Conservation (phyloP, 2,888 invertebrate species). For the Hydriomena furcata region DNA sequence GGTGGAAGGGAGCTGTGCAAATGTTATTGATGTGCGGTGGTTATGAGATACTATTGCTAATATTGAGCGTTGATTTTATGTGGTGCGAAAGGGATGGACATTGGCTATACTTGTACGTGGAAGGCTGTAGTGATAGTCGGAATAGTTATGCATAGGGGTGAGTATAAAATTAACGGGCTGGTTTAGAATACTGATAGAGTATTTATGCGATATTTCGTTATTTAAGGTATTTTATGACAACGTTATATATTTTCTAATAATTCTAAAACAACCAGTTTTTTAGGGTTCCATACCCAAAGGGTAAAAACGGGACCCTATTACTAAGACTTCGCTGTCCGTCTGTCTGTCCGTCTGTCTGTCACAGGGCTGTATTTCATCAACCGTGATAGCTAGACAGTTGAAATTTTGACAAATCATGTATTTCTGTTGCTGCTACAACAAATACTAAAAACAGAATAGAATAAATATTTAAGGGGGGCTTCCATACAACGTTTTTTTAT, state of each 20-base stretch:
- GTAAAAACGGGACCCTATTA: too few species aligned
- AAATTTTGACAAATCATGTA: too few species aligned
- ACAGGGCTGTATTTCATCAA: too few species aligned
- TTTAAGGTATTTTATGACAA: background rate
- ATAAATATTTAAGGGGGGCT: too few species aligned
- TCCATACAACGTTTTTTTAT: too few species aligned
- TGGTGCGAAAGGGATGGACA: constrained; percentile 37
- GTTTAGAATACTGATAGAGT: constrained; percentile 22
- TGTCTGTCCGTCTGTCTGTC: too few species aligned
- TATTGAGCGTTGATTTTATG: constrained; percentile 52
- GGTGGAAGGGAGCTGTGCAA: constrained; percentile 51
- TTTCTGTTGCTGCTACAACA: too few species aligned
- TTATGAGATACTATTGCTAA: constrained; percentile 56
- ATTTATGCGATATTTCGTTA: constrained; percentile 19
- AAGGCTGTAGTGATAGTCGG: constrained; percentile 15
- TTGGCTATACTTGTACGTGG: constrained; percentile 27
- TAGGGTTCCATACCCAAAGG: too few species aligned
- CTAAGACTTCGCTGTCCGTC: too few species aligned
- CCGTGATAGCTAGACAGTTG: too few species aligned
- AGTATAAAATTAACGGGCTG: constrained; percentile 25
- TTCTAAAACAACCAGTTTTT: background rate
- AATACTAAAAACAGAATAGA: too few species aligned
- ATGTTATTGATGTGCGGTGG: constrained; percentile 52
- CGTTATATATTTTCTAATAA: background rate
- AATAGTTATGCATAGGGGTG: constrained; percentile 18